A percentile compares a stretch with the other conserved stretches of the same genome.
Evolutionary conservation across 2,797 vertebrate genomes (phyloP).

Genomic region (Trichosurus vulpecula): DNA sequence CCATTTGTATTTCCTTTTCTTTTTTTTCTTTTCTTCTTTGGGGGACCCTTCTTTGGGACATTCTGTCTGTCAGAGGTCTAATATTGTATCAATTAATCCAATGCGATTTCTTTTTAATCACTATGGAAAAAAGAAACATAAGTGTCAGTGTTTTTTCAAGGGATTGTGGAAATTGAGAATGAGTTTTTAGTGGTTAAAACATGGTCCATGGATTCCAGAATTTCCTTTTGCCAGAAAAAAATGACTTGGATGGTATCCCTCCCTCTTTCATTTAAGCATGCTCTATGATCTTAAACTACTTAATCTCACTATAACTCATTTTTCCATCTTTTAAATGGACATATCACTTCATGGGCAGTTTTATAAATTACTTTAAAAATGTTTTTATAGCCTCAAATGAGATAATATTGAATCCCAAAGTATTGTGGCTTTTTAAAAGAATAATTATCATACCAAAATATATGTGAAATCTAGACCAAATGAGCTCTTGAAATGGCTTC

Average conservation of each 20-base stretch:
- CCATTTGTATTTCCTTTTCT: constrained; percentile 7
- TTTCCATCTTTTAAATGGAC: constrained; percentile 66
- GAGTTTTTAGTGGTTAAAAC: constrained; percentile 47
- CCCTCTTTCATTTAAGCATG: constrained; percentile 50
- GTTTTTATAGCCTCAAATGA: constrained; percentile 30
- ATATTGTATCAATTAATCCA: constrained; percentile 52
- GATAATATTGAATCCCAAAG: constrained; percentile 60
- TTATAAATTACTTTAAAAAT: constrained; percentile 62
- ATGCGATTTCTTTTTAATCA: constrained; percentile 45
- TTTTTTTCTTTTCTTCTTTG: constrained; percentile 21
- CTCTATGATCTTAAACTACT: constrained; percentile 52
- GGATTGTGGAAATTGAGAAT: neutral
- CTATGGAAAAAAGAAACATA: constrained; percentile 57
- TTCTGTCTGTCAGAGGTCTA: constrained; percentile 64
- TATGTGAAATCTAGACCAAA: constrained; percentile 22
- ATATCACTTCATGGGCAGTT: constrained; percentile 37
- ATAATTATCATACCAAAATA: constrained; percentile 64
- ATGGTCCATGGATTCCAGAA: neutral
- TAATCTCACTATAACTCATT: constrained; percentile 58
- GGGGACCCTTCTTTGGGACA: constrained; percentile 54
- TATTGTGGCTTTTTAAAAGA: constrained; percentile 13
- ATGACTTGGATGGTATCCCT: constrained; percentile 16
- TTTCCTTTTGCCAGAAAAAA: constrained; percentile 55
- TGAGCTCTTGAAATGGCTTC: constrained; percentile 28
- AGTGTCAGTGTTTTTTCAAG: constrained; percentile 46